These are phyloP conservation scores for Ictalurus furcatus DNA, from an alignment of 2,113 vertebrate species.

Conservation along the genomic window DNA sequence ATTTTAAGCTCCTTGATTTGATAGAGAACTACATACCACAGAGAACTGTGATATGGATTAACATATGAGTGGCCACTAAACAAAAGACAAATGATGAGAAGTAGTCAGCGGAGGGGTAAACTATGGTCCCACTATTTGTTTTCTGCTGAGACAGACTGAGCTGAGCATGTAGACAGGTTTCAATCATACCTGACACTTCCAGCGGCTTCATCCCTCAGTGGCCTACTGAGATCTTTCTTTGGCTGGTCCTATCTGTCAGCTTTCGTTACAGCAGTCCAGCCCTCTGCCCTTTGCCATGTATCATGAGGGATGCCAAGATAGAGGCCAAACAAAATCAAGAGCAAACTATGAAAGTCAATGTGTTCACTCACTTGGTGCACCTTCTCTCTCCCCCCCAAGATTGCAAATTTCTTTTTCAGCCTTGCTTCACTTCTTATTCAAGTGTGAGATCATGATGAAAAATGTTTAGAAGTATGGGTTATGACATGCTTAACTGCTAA, in stretches of 20 bases:
- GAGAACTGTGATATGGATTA: neutral
- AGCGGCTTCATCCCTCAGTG: slow-evolving; percentile 19
- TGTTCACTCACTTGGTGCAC: neutral
- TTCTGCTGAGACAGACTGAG: slow-evolving; percentile 17
- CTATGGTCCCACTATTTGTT: slow-evolving; percentile 21
- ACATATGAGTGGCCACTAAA: neutral
- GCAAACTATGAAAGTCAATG: slow-evolving; percentile 35
- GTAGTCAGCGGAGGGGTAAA: slow-evolving; percentile 22
- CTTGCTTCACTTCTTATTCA: neutral
- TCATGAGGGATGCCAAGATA: slow-evolving; percentile 10
- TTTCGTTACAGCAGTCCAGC: slow-evolving; percentile 52
- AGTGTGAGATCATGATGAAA: neutral
- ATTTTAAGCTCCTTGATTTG: neutral
- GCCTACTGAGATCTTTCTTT: slow-evolving; percentile 42
- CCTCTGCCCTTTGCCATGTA: slow-evolving; percentile 53
- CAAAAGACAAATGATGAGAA: neutral
- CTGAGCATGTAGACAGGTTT: slow-evolving; percentile 35
- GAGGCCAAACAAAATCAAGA: slow-evolving; percentile 44
- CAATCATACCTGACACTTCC: slow-evolving; percentile 38
- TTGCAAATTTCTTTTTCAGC: neutral
- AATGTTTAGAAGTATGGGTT: neutral
- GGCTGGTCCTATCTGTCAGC: slow-evolving; percentile 48
- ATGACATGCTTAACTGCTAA: neutral
- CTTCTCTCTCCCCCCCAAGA: neutral
- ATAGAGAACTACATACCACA: neutral